phyloP scores from a whole-genome alignment of 2,113 vertebrate genomes.

The Paracyprichromis sp. region DNA sequence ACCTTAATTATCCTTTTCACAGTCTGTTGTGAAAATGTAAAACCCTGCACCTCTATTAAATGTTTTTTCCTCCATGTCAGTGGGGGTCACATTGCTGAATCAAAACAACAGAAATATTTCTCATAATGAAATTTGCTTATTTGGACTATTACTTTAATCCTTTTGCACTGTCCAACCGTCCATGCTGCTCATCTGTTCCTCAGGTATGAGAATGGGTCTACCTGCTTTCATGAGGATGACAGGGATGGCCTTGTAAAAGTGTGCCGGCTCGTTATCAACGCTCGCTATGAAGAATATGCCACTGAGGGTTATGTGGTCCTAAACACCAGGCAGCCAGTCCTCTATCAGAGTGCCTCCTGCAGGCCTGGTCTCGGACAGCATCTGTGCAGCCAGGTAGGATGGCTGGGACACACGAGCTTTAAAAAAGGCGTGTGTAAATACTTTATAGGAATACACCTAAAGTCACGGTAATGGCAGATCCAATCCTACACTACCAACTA shows the following conservation, averaged over 20 bases:
- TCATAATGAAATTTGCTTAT: neutral
- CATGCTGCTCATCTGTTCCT: neutral
- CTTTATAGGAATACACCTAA: neutral
- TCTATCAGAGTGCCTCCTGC: slow-evolving; percentile 89
- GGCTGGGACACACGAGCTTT: neutral
- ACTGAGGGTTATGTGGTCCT: slow-evolving; percentile 83
- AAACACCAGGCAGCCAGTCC: slow-evolving; percentile 78
- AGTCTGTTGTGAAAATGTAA: neutral
- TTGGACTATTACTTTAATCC: neutral
- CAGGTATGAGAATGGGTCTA: slow-evolving; percentile 95
- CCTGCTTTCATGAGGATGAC: slow-evolving; percentile 93
- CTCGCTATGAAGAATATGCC: slow-evolving; percentile 85
- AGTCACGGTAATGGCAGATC: neutral
- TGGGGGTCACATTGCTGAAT: neutral
- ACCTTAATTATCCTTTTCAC: neutral
- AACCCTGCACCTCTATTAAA: neutral
- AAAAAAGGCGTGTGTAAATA: neutral
- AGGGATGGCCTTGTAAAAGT: slow-evolving; percentile 88
- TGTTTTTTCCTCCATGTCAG: neutral
- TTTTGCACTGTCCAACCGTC: neutral
- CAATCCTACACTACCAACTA: neutral
- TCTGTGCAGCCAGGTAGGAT: slow-evolving; percentile 87
- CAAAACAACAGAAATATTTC: neutral
- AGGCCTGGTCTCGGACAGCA: slow-evolving; percentile 88
- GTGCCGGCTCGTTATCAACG: slow-evolving; percentile 87